A percentile compares a stretch with the other conserved stretches of the same genome.
These are phyloP conservation scores for Platycercus adscitus DNA, from an alignment of 2,113 vertebrate genomes.

Conservation along the genomic window DNA sequence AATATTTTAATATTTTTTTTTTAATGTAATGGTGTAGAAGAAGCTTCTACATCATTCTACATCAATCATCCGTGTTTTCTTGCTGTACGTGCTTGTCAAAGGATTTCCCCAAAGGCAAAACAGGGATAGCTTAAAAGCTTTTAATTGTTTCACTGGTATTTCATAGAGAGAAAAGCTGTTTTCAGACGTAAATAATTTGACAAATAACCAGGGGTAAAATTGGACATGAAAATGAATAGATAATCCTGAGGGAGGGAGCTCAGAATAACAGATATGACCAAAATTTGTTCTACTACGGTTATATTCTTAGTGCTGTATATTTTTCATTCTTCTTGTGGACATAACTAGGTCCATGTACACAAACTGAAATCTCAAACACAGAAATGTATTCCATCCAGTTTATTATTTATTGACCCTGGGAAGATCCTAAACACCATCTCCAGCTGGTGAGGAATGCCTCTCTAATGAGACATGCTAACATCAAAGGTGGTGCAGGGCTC, in stretches of 20 bases:
- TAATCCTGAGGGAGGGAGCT: neutral
- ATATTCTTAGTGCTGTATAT: neutral
- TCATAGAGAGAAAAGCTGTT: neutral
- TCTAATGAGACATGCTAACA: conserved; percentile 25
- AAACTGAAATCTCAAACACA: neutral
- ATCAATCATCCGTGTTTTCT: neutral
- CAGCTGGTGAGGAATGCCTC: conserved; percentile 17
- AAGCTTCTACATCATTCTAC: neutral
- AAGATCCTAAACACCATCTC: neutral
- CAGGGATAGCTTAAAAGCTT: neutral
- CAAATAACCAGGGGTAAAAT: neutral
- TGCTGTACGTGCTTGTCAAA: neutral
- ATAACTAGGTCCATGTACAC: neutral
- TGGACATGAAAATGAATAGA: neutral
- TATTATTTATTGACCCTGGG: conserved; percentile 3
- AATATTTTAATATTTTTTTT: neutral
- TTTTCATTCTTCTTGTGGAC: neutral
- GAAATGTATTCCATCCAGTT: neutral
- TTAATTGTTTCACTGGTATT: conserved; percentile 7
- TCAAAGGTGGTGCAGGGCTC: conserved; percentile 2
- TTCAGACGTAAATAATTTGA: neutral
- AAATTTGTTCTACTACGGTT: neutral
- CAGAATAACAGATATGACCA: neutral
- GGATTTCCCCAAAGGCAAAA: neutral
- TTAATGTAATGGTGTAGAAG: neutral